A percentile compares a stretch with the other conserved stretches of the same genome.
phyloP scores from a whole-genome alignment of 2,888 invertebrate species.

The Parasteatoda lunata region DNA sequence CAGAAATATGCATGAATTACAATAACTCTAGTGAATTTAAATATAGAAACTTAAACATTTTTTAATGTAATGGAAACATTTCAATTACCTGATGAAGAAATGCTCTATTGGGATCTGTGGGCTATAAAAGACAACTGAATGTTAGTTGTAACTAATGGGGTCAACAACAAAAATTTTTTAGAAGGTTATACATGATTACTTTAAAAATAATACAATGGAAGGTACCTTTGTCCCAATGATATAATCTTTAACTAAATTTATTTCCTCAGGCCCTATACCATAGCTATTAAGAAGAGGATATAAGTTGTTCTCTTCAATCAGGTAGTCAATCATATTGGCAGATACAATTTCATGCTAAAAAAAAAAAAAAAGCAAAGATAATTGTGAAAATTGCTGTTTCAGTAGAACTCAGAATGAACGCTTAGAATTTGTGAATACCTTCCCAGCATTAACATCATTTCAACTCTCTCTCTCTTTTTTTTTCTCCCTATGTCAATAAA shows the following conservation, averaged over 20 bases:
- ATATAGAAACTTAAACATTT: not conserved
- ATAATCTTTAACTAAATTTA: slow-evolving; percentile 76
- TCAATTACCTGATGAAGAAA: slow-evolving; percentile 77
- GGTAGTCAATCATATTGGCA: slow-evolving; percentile 75
- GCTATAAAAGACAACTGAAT: slow-evolving; percentile 70
- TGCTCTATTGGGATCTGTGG: slow-evolving; percentile 73
- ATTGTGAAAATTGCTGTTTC: too few relatives aligned
- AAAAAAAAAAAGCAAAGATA: not conserved
- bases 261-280: slow-evolving; percentile 73
- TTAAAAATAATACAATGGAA: not conserved
- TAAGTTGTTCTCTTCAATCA: slow-evolving; percentile 75
- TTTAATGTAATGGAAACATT: not conserved
- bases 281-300: slow-evolving; percentile 72
- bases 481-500: too few relatives aligned
- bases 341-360: slow-evolving; percentile 78
- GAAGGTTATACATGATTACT: not conserved
- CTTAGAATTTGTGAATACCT: too few relatives aligned
- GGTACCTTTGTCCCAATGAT: slow-evolving; percentile 72
- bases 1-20: too few relatives aligned
- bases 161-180: not conserved
- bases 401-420: too few relatives aligned
- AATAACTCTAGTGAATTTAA: too few relatives aligned
- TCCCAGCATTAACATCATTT: too few relatives aligned
- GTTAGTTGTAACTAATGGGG: not conserved
- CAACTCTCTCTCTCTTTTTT: too few relatives aligned